These are phyloP conservation scores for Megaptera novaeangliae DNA, from an alignment of 2,113 vertebrate genomes.

Conservation along the genomic window DNA sequence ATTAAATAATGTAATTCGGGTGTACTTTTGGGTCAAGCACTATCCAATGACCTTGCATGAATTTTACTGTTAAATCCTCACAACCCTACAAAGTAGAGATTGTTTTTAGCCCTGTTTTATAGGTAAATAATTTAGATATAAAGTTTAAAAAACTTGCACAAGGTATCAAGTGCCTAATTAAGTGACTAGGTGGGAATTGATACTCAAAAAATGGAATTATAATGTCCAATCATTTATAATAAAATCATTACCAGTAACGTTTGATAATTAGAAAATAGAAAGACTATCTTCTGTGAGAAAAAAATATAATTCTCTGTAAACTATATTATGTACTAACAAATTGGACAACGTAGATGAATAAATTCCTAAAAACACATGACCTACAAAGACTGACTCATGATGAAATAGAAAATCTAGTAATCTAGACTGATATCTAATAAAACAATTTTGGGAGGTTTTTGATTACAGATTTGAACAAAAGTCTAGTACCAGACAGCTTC, in stretches of 20 bases:
- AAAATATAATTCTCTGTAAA: neutral
- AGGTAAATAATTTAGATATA: neutral
- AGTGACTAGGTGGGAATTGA: neutral
- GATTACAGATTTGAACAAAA: neutral
- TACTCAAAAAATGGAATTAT: neutral
- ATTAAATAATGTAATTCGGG: neutral
- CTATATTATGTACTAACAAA: neutral
- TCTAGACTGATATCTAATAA: neutral
- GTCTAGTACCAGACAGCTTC: neutral
- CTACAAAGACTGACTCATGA: neutral
- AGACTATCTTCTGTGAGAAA: neutral
- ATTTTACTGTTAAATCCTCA: neutral
- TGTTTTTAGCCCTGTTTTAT: neutral
- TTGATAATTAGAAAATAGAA: neutral
- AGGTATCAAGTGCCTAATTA: neutral
- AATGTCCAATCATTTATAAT: neutral
- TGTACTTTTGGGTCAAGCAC: neutral
- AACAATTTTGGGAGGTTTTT: neutral
- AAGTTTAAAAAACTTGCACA: neutral
- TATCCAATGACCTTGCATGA: neutral
- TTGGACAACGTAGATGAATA: neutral
- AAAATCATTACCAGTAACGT: neutral
- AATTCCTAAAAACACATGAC: neutral
- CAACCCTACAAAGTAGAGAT: neutral
- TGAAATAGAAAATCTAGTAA: neutral